These are phyloP conservation scores for Neuroscelio doddi DNA, from an alignment of 2,888 invertebrate genomes.

Conservation along the genomic window DNA sequence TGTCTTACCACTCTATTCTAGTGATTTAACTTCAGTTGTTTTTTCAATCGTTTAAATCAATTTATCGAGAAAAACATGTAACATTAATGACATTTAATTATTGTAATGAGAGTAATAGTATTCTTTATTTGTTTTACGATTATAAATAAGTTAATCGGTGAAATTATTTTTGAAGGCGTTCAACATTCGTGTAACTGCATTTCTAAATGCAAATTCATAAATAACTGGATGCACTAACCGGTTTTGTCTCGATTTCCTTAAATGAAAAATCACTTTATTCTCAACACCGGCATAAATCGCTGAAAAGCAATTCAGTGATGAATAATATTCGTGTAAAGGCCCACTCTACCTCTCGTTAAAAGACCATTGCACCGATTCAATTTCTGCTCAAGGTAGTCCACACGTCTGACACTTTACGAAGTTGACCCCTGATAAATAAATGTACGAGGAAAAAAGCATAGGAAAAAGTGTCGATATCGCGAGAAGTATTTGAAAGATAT, in stretches of 20 bases:
- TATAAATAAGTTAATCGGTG: no score
- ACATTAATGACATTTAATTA: no score
- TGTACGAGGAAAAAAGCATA: neutral
- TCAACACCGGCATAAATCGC: conserved; percentile 16
- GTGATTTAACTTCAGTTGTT: conserved; percentile 39
- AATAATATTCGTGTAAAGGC: conserved; percentile 21
- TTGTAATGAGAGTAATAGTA: no score
- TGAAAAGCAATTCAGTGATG: conserved; percentile 1
- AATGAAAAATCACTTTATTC: conserved; percentile 26
- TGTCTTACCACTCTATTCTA: no score
- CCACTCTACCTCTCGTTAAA: conserved; percentile 21
- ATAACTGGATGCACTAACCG: conserved; percentile 13
- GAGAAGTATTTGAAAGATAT: conserved; percentile 21
- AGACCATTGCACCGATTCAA: conserved; percentile 25
- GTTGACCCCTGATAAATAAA: conserved; percentile 28
- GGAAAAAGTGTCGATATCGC: conserved; percentile 3
- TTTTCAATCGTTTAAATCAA: conserved; percentile 16
- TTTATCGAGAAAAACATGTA: no score
- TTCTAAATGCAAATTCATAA: conserved; percentile 12
- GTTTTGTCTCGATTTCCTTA: conserved; percentile 22
- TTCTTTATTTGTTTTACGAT: no score
- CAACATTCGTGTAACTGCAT: conserved; percentile 15
- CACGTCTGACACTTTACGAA: conserved; percentile 19
- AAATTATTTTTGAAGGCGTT: no score
- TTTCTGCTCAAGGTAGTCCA: conserved; percentile 35